Evolutionary conservation across 2,888 invertebrate species (phyloP), one percentile per base, ranked within the genome.

Genomic region (Rhyacophila evoluta): DNA sequence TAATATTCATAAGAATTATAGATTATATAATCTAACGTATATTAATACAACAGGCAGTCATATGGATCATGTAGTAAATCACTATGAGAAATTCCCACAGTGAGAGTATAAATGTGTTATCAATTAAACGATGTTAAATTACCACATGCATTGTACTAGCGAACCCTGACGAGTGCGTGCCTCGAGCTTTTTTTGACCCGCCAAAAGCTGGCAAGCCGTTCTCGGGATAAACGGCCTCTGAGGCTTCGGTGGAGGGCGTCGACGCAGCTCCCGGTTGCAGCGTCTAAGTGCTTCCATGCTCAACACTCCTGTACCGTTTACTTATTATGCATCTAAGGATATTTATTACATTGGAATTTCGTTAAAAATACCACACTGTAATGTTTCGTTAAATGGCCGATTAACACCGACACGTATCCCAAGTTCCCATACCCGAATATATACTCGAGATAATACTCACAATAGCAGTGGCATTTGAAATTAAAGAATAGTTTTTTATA

Each of bases 261-360:
- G 68, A 77, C 77, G 73, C 28, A 69, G 73, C 77, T 77, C 77
- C 77, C 77, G 77, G 77, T 77, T 73, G 19, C 55, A 55, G 55
- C 55, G 19, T 55, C 55, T 55, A 55, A 55, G 19, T 55, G 55
- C 55, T 19, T 55, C 6, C 55, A 55, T 55, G 55, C 55, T 19
- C 55, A 19, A 55, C 55, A 19, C 55, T 55, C 55, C 19, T 55
- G 55, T 55, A 55, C 19, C 55, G 55, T 55, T 55, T 55, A 55
- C 1, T 55, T 55, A 25, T 25, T 55, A 25, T 19, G 41, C 55
- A 55, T 55, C 19, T 19, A 19, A 19, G 19, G 25, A 8, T 55
- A 55, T 25, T 0, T 55, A 55, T 55, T 55, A 55, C 15, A 55
- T 19, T 55, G 55, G 55, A 12, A 55, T 55, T 55, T 55, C 19